Evolutionary conservation across 2,888 invertebrate genomes (phyloP).

Genomic region (Folsomia candida): DNA sequence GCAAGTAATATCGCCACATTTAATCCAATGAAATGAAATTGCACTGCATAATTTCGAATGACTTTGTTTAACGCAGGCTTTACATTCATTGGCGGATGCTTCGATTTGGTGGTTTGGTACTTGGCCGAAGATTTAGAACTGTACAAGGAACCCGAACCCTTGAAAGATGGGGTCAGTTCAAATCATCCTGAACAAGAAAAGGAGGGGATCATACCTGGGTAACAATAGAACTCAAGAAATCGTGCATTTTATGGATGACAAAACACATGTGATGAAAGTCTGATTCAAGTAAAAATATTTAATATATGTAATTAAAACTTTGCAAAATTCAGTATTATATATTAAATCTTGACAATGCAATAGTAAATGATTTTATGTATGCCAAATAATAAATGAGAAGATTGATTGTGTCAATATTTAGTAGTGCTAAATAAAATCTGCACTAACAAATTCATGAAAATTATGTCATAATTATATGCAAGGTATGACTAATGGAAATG

Average conservation of each 20-base stretch:
- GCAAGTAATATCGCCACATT: constrained; percentile 59
- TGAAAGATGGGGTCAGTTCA: not conserved
- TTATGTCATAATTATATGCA: too few relatives aligned
- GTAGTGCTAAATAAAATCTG: too few relatives aligned
- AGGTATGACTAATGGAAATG: too few relatives aligned
- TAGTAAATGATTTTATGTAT: not conserved
- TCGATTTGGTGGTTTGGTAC: constrained; percentile 57
- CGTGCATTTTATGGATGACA: not conserved
- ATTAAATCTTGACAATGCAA: not conserved
- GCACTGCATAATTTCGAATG: not conserved
- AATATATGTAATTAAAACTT: too few relatives aligned
- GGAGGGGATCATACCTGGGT: constrained; percentile 45
- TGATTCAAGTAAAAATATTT: too few relatives aligned
- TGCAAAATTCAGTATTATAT: too few relatives aligned
- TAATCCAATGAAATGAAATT: too few relatives aligned
- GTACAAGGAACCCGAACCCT: constrained; percentile 50
- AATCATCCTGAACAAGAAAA: constrained; percentile 53
- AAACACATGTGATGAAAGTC: not conserved
- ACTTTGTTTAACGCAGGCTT: constrained; percentile 52
- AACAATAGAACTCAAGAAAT: not conserved
- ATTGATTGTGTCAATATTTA: not conserved
- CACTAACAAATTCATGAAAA: too few relatives aligned
- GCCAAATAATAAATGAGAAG: not conserved
- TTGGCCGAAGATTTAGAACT: constrained; percentile 56
- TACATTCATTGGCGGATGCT: constrained; percentile 55